Evolutionary conservation across 2,888 invertebrate species (phyloP).

Genomic region (Nudaria mundana): DNA sequence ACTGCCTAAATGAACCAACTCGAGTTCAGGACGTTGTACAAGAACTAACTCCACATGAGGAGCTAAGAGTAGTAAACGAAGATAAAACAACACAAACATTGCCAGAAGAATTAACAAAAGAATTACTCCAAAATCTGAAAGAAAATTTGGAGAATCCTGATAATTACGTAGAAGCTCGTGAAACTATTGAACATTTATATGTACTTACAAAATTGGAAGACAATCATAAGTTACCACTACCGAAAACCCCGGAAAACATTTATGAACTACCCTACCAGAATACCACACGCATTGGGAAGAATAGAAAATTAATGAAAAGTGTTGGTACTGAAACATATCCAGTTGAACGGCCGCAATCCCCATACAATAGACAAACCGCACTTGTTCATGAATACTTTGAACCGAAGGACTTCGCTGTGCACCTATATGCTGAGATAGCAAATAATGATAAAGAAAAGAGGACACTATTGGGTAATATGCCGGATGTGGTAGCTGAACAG

Average conservation of each 20-base stretch:
- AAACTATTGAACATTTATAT: constrained; percentile 89
- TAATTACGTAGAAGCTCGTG: constrained; percentile 87
- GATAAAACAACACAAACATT: constrained; percentile 86
- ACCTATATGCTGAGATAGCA: constrained; percentile 83
- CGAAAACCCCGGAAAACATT: constrained; percentile 76
- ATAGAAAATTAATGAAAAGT: constrained; percentile 71
- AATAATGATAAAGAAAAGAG: constrained; percentile 66
- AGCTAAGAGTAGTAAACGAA: constrained; percentile 61
- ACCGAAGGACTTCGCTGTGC: constrained; percentile 77
- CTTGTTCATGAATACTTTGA: constrained; percentile 75
- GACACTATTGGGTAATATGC: constrained; percentile 55
- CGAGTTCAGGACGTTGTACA: constrained; percentile 66
- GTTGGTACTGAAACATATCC: constrained; percentile 82
- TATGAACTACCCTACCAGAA: constrained; percentile 82
- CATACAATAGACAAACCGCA: constrained; percentile 67
- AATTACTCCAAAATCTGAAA: constrained; percentile 84
- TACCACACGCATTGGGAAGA: constrained; percentile 61
- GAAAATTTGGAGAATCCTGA: constrained; percentile 86
- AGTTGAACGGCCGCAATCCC: constrained; percentile 72
- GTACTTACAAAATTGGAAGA: constrained; percentile 88
- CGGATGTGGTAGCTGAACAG: constrained; percentile 69
- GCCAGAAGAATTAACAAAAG: constrained; percentile 88
- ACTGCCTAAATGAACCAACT: constrained; percentile 76
- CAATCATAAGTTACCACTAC: constrained; percentile 77
- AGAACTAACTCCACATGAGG: constrained; percentile 54